These are phyloP conservation scores for Limonius californicus DNA, from an alignment of 1,140 invertebrate species.

Conservation along the genomic window DNA sequence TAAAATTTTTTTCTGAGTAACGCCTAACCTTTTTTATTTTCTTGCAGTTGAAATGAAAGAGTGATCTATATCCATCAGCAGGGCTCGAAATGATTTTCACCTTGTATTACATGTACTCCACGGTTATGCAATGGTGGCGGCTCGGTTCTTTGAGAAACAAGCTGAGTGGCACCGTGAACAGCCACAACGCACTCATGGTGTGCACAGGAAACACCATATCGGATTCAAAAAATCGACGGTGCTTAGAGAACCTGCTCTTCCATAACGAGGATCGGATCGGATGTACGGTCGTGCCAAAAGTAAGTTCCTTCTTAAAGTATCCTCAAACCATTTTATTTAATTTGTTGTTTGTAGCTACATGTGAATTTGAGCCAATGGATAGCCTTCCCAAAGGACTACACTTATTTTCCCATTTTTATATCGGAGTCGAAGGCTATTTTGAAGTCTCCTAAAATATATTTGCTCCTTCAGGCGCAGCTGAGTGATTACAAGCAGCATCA, in stretches of 20 bases:
- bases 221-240: slow-evolving; percentile 27
- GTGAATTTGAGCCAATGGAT: slow-evolving; percentile 53
- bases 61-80: no score
- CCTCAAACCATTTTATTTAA: neutral
- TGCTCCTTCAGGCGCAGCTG: slow-evolving; percentile 52
- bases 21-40: no score
- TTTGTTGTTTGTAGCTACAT: slow-evolving; percentile 36
- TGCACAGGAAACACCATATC: slow-evolving; percentile 32
- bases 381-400: slow-evolving; percentile 48
- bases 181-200: slow-evolving; percentile 41
- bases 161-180: slow-evolving; percentile 40
- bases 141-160: slow-evolving; percentile 51
- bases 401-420: slow-evolving; percentile 51
- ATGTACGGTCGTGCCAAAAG: slow-evolving; percentile 47
- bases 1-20: no score
- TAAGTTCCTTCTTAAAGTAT: slow-evolving; percentile 26
- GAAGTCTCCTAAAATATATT: slow-evolving; percentile 44
- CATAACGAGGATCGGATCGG: slow-evolving; percentile 39
- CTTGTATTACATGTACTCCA: slow-evolving; percentile 64
- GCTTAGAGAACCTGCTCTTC: slow-evolving; percentile 44
- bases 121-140: slow-evolving; percentile 62
- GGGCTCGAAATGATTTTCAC: slow-evolving; percentile 67
- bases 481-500: slow-evolving; percentile 37
- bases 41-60: no score
- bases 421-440: slow-evolving; percentile 30